Base-by-base conservation (phyloP, 2,888 invertebrate species). In the Monochamus alternatus region DNA sequence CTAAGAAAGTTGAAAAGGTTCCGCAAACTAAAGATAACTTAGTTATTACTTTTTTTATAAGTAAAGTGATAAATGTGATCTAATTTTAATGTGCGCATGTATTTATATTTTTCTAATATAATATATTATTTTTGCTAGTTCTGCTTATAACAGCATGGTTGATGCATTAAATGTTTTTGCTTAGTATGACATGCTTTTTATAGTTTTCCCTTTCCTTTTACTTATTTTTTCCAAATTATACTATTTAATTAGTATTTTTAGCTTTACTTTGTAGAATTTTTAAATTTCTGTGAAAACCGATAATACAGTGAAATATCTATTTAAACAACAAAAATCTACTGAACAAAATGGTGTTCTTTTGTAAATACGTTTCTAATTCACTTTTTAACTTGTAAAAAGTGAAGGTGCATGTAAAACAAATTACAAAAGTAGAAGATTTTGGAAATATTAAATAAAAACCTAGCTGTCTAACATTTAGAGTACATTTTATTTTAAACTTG, bases 71-170 rank as follows among this genome's bases (percentile, higher is more conserved):
- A 60, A 67, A 44, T 64, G 64, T 69, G 58, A 69, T 74, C 59
- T 74, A 74, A 69, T 74, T 74, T 62, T 63, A 66, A 69, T 64
- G 10, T 60, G 74, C 69, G 66, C 63, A 66, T 70, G 67, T 73
- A 66, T 55, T 73, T 74, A 74, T 74, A 78, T 71, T 74, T 68
- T 73, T 73, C 68, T 76, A 69, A 72, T 80, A 66, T 76, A 60
- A 66, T 66, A 67, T 75, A 47, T 55, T 55, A 55, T 65, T 71
- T 75, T 75, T 78, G 75, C 75, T 75, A 75, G 65, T 79, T 73
- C 78, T 79, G 82, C 84, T 82, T 84, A 83, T 84, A 84, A 84
- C 83, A 83, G 85, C 85, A 85, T 85, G 83, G 74, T 83, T 83
- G 77, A 75, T 80, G 84, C 83, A 85, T 85, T 85, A 84, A 84